Evolutionary conservation across 2,797 vertebrate species (phyloP).

Genomic region (Numenius phaeopus): DNA sequence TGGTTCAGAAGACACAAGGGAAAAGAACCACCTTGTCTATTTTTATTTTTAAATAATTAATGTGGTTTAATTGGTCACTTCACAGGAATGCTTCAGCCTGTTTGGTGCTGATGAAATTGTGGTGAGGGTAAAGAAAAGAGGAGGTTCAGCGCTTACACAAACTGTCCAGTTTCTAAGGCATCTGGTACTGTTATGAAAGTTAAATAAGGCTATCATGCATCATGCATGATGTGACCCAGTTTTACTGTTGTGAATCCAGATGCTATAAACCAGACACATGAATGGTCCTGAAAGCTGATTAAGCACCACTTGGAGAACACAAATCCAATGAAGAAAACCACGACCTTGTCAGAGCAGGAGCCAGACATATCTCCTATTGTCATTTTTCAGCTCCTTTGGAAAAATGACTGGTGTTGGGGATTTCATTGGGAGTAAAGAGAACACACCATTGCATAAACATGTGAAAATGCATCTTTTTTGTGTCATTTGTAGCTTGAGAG

Average conservation of each 20-base stretch:
- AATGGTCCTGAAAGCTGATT: conserved; percentile 45
- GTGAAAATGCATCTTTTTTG: background rate
- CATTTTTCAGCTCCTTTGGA: conserved; percentile 5
- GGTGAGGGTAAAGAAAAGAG: conserved; percentile 57
- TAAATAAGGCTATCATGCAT: conserved; percentile 36
- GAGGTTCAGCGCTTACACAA: conserved; percentile 4
- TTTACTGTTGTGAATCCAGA: conserved; percentile 48
- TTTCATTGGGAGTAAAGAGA: background rate
- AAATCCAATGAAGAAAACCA: conserved; percentile 39
- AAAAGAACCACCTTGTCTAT: conserved; percentile 9
- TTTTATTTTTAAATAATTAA: conserved; percentile 63
- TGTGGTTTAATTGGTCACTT: conserved; percentile 67
- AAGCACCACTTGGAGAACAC: background rate
- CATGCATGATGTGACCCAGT: background rate
- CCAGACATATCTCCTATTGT: background rate
- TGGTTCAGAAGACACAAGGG: background rate
- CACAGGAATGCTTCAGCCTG: conserved; percentile 14
- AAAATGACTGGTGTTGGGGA: background rate
- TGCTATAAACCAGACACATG: conserved; percentile 42
- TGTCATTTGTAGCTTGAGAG: background rate
- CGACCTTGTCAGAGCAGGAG: background rate
- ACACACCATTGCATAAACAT: background rate
- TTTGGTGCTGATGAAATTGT: conserved; percentile 59
- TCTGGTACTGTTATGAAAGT: conserved; percentile 36
- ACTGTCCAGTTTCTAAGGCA: conserved; percentile 58